Percentiles rank a stretch among this genome's conserved stretches.
phyloP scores from a whole-genome alignment of 2,888 invertebrate genomes.

The Macropis europaea region DNA sequence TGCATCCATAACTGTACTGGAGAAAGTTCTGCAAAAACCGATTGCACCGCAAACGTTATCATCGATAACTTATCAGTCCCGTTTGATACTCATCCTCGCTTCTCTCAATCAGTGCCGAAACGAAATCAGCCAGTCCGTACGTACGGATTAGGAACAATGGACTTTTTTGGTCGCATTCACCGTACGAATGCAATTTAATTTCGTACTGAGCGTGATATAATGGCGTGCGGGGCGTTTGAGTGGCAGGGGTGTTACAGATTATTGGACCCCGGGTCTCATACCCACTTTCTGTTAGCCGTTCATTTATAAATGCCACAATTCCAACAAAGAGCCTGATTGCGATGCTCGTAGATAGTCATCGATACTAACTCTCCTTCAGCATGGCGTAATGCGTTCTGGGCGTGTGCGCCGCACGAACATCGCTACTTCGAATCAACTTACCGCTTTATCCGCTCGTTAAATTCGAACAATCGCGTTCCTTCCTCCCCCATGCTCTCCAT shows the following conservation, averaged over 20 bases:
- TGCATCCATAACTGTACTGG: too few species aligned
- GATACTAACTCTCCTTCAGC: slow-evolving; percentile 51
- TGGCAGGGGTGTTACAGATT: slow-evolving; percentile 59
- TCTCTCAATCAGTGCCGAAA: background rate
- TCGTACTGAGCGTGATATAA: slow-evolving; percentile 49
- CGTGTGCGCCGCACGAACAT: slow-evolving; percentile 31
- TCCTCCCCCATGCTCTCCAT: background rate
- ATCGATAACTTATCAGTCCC: background rate
- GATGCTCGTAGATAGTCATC: slow-evolving; percentile 55
- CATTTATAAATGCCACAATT: slow-evolving; percentile 61
- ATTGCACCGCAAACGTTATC: too few species aligned
- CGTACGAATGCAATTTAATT: slow-evolving; percentile 36
- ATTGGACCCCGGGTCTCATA: slow-evolving; percentile 52
- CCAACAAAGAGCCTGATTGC: slow-evolving; percentile 59
- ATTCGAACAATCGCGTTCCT: slow-evolving; percentile 17
- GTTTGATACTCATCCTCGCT: background rate
- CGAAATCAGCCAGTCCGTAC: background rate
- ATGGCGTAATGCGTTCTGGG: slow-evolving; percentile 29
- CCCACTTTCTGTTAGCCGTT: slow-evolving; percentile 47
- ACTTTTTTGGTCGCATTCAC: slow-evolving; percentile 29
- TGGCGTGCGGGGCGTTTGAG: slow-evolving; percentile 52
- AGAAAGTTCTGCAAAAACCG: too few species aligned
- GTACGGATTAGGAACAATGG: slow-evolving; percentile 14
- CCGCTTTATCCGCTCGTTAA: slow-evolving; percentile 26
- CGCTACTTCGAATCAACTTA: slow-evolving; percentile 30